Conservation (phyloP, 2,888 invertebrate genomes). For the Amphimallon solstitiale region DNA sequence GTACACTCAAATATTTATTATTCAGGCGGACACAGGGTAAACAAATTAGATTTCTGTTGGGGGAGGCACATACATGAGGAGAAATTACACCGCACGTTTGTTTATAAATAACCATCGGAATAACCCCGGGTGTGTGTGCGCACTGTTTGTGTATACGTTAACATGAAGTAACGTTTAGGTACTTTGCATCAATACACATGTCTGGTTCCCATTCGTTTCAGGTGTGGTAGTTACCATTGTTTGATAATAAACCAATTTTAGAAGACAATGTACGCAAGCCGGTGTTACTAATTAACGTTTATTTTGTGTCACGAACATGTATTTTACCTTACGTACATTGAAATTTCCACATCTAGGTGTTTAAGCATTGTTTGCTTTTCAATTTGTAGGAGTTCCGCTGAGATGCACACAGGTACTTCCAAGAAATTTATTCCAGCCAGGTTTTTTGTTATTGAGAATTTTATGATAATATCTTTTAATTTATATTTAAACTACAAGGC, state of each 20-base stretch:
- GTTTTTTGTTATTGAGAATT: too few species aligned
- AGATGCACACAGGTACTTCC: too few species aligned
- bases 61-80: not conserved
- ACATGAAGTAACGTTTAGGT: not conserved
- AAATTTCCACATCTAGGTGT: too few species aligned
- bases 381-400: too few species aligned
- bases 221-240: conserved; percentile 9
- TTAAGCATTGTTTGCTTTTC: too few species aligned
- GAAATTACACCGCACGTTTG: conserved; percentile 1
- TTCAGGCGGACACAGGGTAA: conserved; percentile 8
- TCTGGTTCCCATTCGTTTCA: not conserved
- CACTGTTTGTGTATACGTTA: not conserved
- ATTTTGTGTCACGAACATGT: not conserved
- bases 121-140: not conserved
- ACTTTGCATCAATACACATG: conserved; percentile 5
- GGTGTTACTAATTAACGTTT: not conserved
- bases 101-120: conserved; percentile 8
- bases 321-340: too few species aligned
- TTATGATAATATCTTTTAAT: too few species aligned
- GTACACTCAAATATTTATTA: conserved; percentile 5
- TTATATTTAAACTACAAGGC: too few species aligned
- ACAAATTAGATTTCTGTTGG: conserved; percentile 6
- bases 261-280: not conserved
- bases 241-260: conserved; percentile 2
- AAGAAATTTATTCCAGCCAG: too few species aligned